A percentile compares a stretch with the other conserved stretches of the same genome.
phyloP scores from a whole-genome alignment of 2,888 invertebrate genomes.

The Blastobasis lacticolella region DNA sequence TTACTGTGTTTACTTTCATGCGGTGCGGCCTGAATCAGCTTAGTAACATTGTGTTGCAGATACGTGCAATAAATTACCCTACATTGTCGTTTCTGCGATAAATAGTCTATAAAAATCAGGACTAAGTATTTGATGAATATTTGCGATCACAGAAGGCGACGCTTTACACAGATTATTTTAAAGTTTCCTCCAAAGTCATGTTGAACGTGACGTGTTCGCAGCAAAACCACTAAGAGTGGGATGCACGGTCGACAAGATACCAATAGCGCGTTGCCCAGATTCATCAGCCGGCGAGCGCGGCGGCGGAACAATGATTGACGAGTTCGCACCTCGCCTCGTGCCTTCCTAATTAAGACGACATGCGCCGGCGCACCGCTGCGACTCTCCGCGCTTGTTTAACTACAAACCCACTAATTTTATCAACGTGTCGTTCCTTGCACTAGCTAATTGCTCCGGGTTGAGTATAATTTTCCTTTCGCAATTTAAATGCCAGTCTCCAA shows the following conservation, averaged over 20 bases:
- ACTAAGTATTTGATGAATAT: no score
- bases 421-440: constrained; percentile 17
- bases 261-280: constrained; percentile 52
- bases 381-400: constrained; percentile 50
- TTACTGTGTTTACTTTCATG: no score
- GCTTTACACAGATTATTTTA: no score
- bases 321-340: constrained; percentile 67
- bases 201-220: neutral
- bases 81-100: no score
- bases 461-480: no score
- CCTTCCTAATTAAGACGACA: constrained; percentile 68
- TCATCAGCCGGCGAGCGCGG: constrained; percentile 38
- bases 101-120: no score
- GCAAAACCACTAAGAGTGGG: constrained; percentile 21
- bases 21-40: no score
- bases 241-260: constrained; percentile 45
- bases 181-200: neutral
- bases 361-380: constrained; percentile 55
- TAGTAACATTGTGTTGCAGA: no score
- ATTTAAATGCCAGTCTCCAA: no score
- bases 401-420: constrained; percentile 40
- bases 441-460: no score
- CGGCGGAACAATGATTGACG: constrained; percentile 63
- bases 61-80: no score
- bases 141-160: no score